A percentile compares a stretch with the other conserved stretches of the same genome.
These are phyloP conservation scores for Diprion similis DNA, from an alignment of 1,140 invertebrate species.

Conservation along the genomic window DNA sequence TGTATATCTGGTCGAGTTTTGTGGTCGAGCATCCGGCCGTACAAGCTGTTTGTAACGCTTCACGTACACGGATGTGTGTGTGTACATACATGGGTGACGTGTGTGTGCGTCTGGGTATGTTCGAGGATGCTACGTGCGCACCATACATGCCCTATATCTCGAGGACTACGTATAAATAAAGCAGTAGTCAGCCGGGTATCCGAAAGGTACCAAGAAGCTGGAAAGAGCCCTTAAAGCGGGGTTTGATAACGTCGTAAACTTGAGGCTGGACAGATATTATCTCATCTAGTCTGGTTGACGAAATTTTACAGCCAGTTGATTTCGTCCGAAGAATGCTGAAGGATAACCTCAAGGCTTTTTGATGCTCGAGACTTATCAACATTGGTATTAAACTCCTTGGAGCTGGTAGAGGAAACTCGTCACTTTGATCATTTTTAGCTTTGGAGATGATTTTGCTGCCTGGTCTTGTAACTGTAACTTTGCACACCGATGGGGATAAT, in stretches of 20 bases:
- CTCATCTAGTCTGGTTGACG: background rate
- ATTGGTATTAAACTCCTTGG: too few species aligned
- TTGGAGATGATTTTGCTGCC: too few species aligned
- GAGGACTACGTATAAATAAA: background rate
- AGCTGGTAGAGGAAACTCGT: too few species aligned
- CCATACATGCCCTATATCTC: background rate
- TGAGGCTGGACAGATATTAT: background rate
- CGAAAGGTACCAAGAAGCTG: background rate
- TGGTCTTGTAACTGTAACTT: too few species aligned
- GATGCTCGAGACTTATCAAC: too few species aligned
- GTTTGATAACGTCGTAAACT: background rate
- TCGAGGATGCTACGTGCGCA: too few species aligned
- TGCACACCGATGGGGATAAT: too few species aligned
- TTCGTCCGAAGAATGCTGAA: too few species aligned
- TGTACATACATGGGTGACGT: too few species aligned
- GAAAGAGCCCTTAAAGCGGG: background rate
- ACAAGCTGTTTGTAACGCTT: background rate
- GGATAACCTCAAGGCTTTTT: too few species aligned
- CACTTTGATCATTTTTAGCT: too few species aligned
- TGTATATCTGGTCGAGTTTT: slow-evolving; percentile 17
- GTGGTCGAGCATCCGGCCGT: slow-evolving; percentile 36
- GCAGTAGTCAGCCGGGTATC: background rate
- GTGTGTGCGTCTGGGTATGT: too few species aligned
- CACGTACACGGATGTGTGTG: background rate
- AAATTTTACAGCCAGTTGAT: background rate